Base-by-base conservation (phyloP, 2,888 invertebrate species). In the Melieria picta region DNA sequence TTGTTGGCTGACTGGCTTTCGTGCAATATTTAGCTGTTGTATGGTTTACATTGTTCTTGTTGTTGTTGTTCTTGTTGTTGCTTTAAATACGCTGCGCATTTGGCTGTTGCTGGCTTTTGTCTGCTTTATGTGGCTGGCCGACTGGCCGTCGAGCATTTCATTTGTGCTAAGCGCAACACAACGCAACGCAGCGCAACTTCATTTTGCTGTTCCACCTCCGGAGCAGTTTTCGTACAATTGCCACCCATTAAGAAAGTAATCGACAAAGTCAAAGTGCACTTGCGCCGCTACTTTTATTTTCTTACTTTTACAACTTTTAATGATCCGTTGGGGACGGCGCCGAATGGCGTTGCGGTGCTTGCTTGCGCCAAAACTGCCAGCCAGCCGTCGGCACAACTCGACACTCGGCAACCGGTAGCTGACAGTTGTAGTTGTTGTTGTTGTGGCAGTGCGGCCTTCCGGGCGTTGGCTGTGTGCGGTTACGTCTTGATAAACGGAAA, bases 181-280 rank as follows among this genome's bases (percentile, higher is more conserved):
- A 30, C 30, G 3, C 30, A 30, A 30, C 30, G 30, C n/a, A 43
- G 63, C 30, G n/a, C 13, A 42, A 16, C 48, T 57, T 42, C 57
- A 42, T 47, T 58, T 66, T 47, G 58, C 48, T 50, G 46, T 58
- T 61, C 60, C 16, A 56, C 63, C 47, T 61, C n/a, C 52, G 62
- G n/a, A 52, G 50, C 50, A 10, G 50, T 50, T 50, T 30, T 30
- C 30, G 30, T 30, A 67, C 72, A 69, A 74, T 74, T 74, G 71
- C 72, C 62, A 72, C 46, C 72, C 75, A 75, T 76, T 76, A 75
- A 71, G 68, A 68, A 69, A 72, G 73, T 73, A 73, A 72, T 73
- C 62, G 74, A 70, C 73, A 78, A 76, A 78, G 77, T 76, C 77
- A 78, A 78, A 79, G 78, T 79, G 77, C 78, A 79, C 76, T 68